These are phyloP conservation scores for Drosophila truncata DNA, from an alignment of 1,140 invertebrate genomes.

Conservation along the genomic window DNA sequence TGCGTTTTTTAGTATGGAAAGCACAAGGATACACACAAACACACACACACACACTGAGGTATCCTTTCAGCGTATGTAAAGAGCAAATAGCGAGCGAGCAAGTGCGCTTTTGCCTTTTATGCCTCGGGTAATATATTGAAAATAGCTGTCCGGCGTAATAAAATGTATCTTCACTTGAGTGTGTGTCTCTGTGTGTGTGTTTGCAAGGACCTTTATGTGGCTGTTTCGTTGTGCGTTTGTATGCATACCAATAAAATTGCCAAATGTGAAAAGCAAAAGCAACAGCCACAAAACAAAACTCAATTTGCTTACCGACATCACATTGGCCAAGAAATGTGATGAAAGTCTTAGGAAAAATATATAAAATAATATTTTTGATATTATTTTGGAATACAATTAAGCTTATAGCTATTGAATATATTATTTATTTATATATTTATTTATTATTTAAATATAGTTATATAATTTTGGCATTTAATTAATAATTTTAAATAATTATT, in stretches of 20 bases:
- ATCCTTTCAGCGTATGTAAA: conserved; percentile 79
- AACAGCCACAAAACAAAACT: conserved; percentile 57
- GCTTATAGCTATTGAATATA: too few species aligned
- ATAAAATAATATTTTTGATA: not conserved
- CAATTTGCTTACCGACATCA: conserved; percentile 71
- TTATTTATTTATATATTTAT: too few species aligned
- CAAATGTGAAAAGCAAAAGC: conserved; percentile 70
- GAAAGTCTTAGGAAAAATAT: not conserved
- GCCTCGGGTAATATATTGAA: conserved; percentile 80
- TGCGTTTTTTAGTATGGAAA: conserved; percentile 84
- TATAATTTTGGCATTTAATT: not conserved
- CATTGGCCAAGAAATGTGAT: conserved; percentile 16
- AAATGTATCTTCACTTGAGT: conserved; percentile 59
- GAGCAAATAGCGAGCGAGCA: conserved; percentile 42
- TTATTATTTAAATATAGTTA: too few species aligned
- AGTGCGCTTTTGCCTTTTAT: conserved; percentile 73
- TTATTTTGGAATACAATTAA: not conserved
- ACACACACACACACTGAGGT: conserved; percentile 24
- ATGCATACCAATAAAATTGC: conserved; percentile 79
- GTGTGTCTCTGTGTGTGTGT: conserved; percentile 10
- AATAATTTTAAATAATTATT: too few species aligned
- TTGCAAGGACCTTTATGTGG: conserved; percentile 23
- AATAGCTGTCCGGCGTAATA: conserved; percentile 82
- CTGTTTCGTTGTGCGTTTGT: conserved; percentile 41
- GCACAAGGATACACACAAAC: conserved; percentile 43